Evolutionary conservation across 2,797 vertebrate species (phyloP), one percentile per base, ranked within the genome.

Genomic region (Pangasius djambal): DNA sequence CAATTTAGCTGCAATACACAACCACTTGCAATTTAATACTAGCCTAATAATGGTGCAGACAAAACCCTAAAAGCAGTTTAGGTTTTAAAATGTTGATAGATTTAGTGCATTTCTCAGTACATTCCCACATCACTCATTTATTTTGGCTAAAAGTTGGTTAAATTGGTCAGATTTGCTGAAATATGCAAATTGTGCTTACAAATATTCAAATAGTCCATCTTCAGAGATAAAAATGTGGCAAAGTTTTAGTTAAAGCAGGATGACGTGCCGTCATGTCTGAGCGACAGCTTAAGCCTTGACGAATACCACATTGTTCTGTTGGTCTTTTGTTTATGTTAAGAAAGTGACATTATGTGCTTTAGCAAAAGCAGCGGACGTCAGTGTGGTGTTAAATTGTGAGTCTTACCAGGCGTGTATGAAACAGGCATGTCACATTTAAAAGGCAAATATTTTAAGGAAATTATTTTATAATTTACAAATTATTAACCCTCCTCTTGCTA

Each of bases 391-490:
- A 91, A 92, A 59, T 92, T 83, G 74, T 16, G 83, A 92, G 92
- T 92, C 85, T 37, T 69, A 90, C 78, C 70, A 88, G 87, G 88
- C 90, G 89, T 92, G 89, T 91, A 87, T 87, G 52, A 86, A 91
- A 91, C 92, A 92, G 86, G 89, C 92, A 93, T 85, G 93, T 93
- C 94, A 94, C 92, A 92, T 93, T 94, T 28, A 25, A 82, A 82
- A 92, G 90, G 91, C 92, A 92, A 93, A 93, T 93, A 95, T 95
- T 94, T 94, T 88, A 95, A 94, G 92, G 93, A 94, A 95, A 94
- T 94, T 93, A 93, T 95, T 94, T 95, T 93, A 93, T 92, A 93
- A 94, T 96, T 95, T 93, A 92, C 94, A 96, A 94, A 94, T 94
- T 93, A 95, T 94, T 95, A 95, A 95, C 95, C 92, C 91, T 92